Evolutionary conservation across 2,797 vertebrate species (phyloP).

Genomic region (Sebastes nivosus): DNA sequence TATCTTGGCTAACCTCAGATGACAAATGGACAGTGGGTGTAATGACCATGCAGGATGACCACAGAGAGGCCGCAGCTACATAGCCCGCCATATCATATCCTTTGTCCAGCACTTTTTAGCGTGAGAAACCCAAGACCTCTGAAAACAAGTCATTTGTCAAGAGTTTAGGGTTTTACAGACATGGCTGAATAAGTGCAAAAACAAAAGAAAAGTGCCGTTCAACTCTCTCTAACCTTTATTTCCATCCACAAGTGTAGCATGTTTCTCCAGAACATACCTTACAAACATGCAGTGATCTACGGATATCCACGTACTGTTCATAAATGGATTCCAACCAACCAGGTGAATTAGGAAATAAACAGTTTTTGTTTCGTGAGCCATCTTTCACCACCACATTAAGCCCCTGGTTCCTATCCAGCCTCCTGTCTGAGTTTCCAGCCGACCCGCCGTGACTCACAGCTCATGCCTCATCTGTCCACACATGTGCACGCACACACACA

Average conservation of each 20-base stretch:
- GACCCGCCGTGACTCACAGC: constrained; percentile 63
- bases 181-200: not conserved
- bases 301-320: not conserved
- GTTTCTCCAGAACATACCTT: not conserved
- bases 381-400: constrained; percentile 38
- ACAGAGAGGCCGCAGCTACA: constrained; percentile 47
- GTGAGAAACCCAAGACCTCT: constrained; percentile 47
- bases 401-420: constrained; percentile 50
- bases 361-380: constrained; percentile 29
- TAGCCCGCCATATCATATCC: constrained; percentile 47
- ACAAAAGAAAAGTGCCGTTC: not conserved
- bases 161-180: constrained; percentile 37
- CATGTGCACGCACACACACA: not conserved
- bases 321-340: not conserved
- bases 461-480: constrained; percentile 47
- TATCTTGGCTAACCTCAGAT: constrained; percentile 53
- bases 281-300: not conserved
- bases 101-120: constrained; percentile 32
- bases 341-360: constrained; percentile 36
- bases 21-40: constrained; percentile 69
- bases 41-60: constrained; percentile 68
- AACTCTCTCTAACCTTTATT: not conserved
- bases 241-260: not conserved
- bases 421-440: constrained; percentile 61
- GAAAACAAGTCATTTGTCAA: constrained; percentile 31